Percentiles rank a stretch among this genome's conserved stretches.
Evolutionary conservation across 2,888 invertebrate genomes (phyloP).

Genomic region (Chironomus riparius): DNA sequence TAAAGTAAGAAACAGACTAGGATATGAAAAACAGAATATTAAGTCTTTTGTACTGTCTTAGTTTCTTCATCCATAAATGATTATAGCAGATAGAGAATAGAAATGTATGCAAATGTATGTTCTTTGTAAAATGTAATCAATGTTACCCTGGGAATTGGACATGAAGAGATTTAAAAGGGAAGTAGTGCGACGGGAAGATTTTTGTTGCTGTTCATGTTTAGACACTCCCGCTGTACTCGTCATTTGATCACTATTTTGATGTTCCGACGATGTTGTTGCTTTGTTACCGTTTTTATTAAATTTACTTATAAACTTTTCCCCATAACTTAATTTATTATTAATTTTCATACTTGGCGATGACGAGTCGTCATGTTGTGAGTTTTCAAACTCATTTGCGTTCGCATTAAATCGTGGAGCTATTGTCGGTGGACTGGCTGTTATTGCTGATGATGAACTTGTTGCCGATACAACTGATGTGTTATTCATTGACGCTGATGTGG

Average conservation of each 20-base stretch:
- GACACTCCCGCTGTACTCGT: neutral
- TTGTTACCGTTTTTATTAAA: conserved; percentile 28
- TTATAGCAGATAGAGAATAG: neutral
- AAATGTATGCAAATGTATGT: neutral
- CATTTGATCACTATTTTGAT: conserved; percentile 45
- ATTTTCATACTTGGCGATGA: conserved; percentile 25
- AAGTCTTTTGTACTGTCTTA: no score
- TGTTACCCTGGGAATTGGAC: conserved; percentile 88
- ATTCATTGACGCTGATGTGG: neutral
- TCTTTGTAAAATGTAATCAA: neutral
- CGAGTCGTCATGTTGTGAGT: neutral
- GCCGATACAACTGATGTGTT: neutral
- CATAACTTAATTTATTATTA: conserved; percentile 27
- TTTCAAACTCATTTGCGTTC: neutral
- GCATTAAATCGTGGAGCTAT: neutral
- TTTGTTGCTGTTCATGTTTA: conserved; percentile 38
- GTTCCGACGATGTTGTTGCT: conserved; percentile 33
- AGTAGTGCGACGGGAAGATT: conserved; percentile 85
- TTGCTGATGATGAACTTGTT: neutral
- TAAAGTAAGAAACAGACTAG: neutral
- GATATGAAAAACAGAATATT: no score
- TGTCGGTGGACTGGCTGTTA: neutral
- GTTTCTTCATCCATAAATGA: neutral
- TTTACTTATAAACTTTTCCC: conserved; percentile 20
- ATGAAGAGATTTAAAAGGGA: conserved; percentile 92